phyloP scores from a whole-genome alignment of 2,113 vertebrate genomes.

The Columba janthina region DNA sequence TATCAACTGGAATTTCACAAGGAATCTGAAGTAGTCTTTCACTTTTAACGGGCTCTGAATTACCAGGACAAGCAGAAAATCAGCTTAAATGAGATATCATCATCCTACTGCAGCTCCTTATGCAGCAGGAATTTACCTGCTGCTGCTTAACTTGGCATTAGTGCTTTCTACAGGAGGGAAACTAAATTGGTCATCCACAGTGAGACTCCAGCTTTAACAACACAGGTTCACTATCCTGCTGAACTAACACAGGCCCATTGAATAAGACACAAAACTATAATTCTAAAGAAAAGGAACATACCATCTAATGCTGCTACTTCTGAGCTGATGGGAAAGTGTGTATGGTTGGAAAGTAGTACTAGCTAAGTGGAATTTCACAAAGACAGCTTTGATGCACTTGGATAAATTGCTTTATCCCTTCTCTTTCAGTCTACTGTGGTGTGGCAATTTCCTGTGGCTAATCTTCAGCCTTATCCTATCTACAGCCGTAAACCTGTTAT shows the following conservation, averaged over 20 bases:
- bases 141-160: background rate
- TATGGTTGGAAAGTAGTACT: background rate
- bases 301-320: background rate
- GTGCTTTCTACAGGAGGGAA: background rate
- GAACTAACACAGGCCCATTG: background rate
- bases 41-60: background rate
- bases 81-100: background rate
- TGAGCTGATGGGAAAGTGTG: background rate
- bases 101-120: background rate
- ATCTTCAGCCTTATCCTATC: background rate
- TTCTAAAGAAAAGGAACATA: background rate
- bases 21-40: background rate
- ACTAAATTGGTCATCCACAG: background rate
- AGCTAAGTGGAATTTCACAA: background rate
- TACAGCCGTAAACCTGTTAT: background rate
- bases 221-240: background rate
- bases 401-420: background rate
- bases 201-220: background rate
- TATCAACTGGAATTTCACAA: background rate
- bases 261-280: background rate
- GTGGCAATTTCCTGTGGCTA: background rate
- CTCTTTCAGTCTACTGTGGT: background rate
- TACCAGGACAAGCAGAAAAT: background rate
- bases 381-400: background rate
- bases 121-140: background rate